phyloP scores from a whole-genome alignment of 2,888 invertebrate species.

The Stenodera caucasica region DNA sequence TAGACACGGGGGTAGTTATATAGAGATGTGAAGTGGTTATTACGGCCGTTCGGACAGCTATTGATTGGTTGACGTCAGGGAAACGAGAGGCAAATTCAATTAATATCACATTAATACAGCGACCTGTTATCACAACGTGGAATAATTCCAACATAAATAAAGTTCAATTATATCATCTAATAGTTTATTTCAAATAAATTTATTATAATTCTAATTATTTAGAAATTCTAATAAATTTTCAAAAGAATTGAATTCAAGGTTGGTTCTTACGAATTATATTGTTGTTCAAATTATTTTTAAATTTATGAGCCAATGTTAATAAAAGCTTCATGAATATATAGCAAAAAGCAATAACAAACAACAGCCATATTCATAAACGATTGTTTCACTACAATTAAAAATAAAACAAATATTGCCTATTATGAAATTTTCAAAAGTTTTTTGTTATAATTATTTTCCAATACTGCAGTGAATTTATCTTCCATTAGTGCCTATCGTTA shows the following conservation, averaged over 20 bases:
- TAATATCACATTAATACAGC: conserved; percentile 43
- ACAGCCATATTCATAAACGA: not conserved
- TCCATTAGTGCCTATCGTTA: conserved; percentile 20
- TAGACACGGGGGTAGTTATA: not conserved
- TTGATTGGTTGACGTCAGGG: conserved; percentile 11
- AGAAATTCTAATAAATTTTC: not conserved
- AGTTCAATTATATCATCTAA: conserved; percentile 35
- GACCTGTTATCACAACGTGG: conserved; percentile 34
- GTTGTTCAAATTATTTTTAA: not conserved
- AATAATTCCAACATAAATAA: conserved; percentile 43
- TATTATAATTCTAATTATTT: not conserved
- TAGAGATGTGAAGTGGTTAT: conserved; percentile 13
- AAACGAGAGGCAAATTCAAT: conserved; percentile 39
- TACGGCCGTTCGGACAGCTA: conserved; percentile 15
- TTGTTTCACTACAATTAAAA: not conserved
- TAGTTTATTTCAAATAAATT: not conserved
- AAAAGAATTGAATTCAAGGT: not conserved
- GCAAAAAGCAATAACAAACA: not conserved
- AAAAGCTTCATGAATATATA: not conserved
- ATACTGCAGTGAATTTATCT: conserved; percentile 20
- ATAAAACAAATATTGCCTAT: not conserved
- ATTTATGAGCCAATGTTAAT: conserved; percentile 12
- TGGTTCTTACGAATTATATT: not conserved
- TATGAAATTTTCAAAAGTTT: conserved; percentile 7
- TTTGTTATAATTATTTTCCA: conserved; percentile 9